Conservation (phyloP, 2,797 vertebrate genomes). For the Arremon aurantiirostris region DNA sequence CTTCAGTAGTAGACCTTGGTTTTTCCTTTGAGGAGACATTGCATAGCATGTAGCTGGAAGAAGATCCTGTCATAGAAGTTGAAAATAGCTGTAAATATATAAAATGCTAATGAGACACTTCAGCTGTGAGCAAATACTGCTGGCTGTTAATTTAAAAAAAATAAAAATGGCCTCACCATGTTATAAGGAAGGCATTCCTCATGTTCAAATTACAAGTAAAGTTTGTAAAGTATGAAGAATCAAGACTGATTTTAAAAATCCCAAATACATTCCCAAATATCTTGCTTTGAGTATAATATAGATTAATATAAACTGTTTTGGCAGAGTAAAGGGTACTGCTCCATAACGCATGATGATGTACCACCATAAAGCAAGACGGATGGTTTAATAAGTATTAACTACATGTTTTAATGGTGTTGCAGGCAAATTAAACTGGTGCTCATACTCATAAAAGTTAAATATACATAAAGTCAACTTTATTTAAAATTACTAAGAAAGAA, state of each 20-base stretch:
- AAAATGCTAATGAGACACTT: background rate
- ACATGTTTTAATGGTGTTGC: accelerated
- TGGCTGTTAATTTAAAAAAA: background rate
- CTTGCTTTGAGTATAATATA: background rate
- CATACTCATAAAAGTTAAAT: background rate
- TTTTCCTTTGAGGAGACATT: background rate
- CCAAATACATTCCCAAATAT: background rate
- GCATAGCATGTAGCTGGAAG: background rate
- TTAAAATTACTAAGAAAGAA: background rate
- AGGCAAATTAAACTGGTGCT: background rate
- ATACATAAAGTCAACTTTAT: background rate
- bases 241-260: background rate
- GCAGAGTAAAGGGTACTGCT: background rate
- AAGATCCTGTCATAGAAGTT: background rate
- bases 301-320: background rate
- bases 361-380: background rate
- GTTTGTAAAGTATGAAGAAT: background rate
- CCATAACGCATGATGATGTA: background rate
- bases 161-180: background rate
- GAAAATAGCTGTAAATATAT: background rate
- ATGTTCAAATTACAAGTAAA: background rate
- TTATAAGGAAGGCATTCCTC: background rate
- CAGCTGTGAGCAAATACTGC: background rate
- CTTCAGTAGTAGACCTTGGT: background rate
- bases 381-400: background rate